phyloP scores from a whole-genome alignment of 2,797 vertebrate species.

The Erpetoichthys calabaricus region DNA sequence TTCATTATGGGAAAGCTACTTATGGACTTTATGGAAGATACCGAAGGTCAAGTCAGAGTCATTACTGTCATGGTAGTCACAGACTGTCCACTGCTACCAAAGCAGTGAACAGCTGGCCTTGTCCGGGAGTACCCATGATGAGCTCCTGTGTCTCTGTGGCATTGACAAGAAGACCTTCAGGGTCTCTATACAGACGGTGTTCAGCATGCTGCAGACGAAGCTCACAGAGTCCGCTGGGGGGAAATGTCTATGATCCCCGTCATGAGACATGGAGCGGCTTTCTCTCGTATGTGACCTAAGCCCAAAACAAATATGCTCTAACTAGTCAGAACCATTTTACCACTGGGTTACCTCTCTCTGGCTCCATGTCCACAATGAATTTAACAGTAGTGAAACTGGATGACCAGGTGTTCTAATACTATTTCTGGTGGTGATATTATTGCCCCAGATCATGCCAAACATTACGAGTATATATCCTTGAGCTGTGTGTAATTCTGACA shows the following conservation, averaged over 20 bases:
- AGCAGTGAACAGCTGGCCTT: constrained; percentile 32
- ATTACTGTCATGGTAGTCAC: constrained; percentile 19
- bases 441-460: too few species aligned
- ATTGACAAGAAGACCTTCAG: constrained; percentile 8
- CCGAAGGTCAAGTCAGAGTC: constrained; percentile 36
- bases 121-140: constrained; percentile 25
- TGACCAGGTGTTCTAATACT: too few species aligned
- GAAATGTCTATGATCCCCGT: constrained; percentile 30
- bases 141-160: constrained; percentile 20
- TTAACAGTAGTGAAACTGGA: too few species aligned
- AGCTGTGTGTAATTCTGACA: too few species aligned
- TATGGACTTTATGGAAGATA: constrained; percentile 34
- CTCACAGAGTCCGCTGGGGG: constrained; percentile 24
- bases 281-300: constrained; percentile 61
- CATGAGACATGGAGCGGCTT: constrained; percentile 58
- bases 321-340: too few species aligned
- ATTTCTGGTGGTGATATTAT: too few species aligned
- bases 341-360: constrained; percentile 1
- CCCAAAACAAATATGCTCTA: too few species aligned
- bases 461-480: too few species aligned
- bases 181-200: constrained; percentile 23
- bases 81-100: constrained; percentile 33
- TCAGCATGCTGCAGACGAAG: constrained; percentile 33
- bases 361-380: too few species aligned
- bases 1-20: constrained; percentile 13